A percentile compares a stretch with the other conserved stretches of the same genome.
Evolutionary conservation across 2,888 invertebrate species (phyloP).

Genomic region (Patella ulyssiponensis): DNA sequence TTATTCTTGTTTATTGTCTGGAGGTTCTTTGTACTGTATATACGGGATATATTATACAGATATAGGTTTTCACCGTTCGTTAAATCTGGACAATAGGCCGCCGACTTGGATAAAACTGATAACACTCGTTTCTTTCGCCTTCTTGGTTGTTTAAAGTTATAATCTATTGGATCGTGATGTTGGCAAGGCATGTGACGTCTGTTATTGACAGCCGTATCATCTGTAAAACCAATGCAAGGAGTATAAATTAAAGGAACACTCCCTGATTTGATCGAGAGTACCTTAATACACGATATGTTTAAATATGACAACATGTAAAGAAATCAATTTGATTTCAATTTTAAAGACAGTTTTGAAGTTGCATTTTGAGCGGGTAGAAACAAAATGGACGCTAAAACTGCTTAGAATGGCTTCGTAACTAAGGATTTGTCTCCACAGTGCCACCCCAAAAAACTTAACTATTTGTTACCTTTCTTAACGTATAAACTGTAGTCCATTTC

Average conservation of each 20-base stretch:
- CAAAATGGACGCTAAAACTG: no score
- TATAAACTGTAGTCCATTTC: no score
- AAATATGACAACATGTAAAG: no score
- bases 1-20: slow-evolving; percentile 55
- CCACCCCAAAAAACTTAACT: no score
- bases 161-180: neutral
- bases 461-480: no score
- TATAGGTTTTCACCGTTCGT: slow-evolving; percentile 53
- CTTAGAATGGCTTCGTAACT: no score
- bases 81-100: slow-evolving; percentile 41
- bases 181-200: neutral
- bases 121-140: neutral
- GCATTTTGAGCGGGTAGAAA: no score
- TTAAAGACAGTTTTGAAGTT: no score
- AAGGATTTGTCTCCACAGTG: no score
- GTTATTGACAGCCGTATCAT: neutral
- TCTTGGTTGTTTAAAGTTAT: neutral
- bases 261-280: neutral
- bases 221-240: neutral
- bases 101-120: neutral
- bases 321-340: no score
- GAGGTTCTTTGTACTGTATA: slow-evolving; percentile 57
- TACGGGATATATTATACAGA: slow-evolving; percentile 56
- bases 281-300: neutral
- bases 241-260: neutral